Conservation (phyloP, 2,113 vertebrate genomes). For the Chlorodrepanis virens region DNA sequence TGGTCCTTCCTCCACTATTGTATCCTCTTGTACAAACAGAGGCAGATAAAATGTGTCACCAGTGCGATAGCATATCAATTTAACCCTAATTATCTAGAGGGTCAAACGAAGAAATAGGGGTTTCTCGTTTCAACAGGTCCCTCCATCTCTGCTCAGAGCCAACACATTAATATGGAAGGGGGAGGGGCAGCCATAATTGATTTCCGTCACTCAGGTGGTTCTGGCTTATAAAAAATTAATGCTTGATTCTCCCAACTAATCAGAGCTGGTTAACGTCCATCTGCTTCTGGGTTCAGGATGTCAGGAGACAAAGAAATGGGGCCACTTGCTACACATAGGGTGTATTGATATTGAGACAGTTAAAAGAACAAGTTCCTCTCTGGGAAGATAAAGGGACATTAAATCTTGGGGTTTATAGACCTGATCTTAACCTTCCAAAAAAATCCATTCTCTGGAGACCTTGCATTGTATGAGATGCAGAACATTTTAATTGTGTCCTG, state of each 20-base stretch:
- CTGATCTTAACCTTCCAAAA: background rate
- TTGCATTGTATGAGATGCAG: background rate
- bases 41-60: conserved; percentile 81
- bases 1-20: conserved; percentile 79
- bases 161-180: conserved; percentile 47
- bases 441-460: background rate
- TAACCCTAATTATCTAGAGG: conserved; percentile 84
- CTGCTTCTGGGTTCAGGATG: conserved; percentile 66
- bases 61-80: conserved; percentile 77
- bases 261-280: conserved; percentile 71
- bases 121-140: conserved; percentile 83
- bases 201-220: conserved; percentile 75
- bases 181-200: conserved; percentile 73
- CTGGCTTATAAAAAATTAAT: conserved; percentile 79
- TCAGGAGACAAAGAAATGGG: conserved; percentile 63
- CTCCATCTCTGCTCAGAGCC: conserved; percentile 62
- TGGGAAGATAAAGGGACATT: conserved; percentile 6
- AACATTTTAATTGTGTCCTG: background rate
- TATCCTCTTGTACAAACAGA: conserved; percentile 83
- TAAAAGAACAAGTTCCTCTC: conserved; percentile 19
- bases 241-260: conserved; percentile 70
- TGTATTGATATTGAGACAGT: background rate
- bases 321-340: conserved; percentile 19
- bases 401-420: conserved; percentile 44
- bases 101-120: conserved; percentile 80